A percentile compares a stretch with the other conserved stretches of the same genome.
These are phyloP conservation scores for Ctenicera cuprea DNA, from an alignment of 2,888 invertebrate species.

Conservation along the genomic window DNA sequence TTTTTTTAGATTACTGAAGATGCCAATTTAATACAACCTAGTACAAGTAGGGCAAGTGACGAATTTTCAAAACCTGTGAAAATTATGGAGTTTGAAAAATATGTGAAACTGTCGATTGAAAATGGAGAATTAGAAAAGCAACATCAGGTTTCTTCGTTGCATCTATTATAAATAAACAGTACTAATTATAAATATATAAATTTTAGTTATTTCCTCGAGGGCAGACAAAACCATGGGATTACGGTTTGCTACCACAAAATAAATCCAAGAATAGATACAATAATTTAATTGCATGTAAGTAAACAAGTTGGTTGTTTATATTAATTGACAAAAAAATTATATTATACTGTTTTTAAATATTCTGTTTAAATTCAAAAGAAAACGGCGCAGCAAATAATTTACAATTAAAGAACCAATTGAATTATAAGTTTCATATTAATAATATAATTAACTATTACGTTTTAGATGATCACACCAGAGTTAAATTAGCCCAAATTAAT, in stretches of 20 bases:
- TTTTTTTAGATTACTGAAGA: not conserved
- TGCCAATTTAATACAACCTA: not conserved
- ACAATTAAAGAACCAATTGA: too few relatives aligned
- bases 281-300: constrained; percentile 73
- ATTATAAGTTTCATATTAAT: too few relatives aligned
- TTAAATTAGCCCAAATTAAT: constrained; percentile 68
- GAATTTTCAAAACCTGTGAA: constrained; percentile 60
- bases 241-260: constrained; percentile 69
- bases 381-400: too few relatives aligned
- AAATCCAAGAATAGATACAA: constrained; percentile 72
- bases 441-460: too few relatives aligned
- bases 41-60: not conserved
- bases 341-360: not conserved
- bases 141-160: constrained; percentile 63
- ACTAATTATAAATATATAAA: not conserved
- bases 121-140: constrained; percentile 66
- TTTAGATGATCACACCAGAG: constrained; percentile 74
- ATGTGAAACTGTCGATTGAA: constrained; percentile 67
- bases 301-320: too few relatives aligned
- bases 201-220: constrained; percentile 70
- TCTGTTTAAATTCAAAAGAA: too few relatives aligned
- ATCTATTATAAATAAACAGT: not conserved
- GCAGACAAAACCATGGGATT: constrained; percentile 68
- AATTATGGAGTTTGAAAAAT: constrained; percentile 68
- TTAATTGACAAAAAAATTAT: too few relatives aligned